phyloP scores from a whole-genome alignment of 2,113 vertebrate genomes.

The Motacilla tschutschensis region DNA sequence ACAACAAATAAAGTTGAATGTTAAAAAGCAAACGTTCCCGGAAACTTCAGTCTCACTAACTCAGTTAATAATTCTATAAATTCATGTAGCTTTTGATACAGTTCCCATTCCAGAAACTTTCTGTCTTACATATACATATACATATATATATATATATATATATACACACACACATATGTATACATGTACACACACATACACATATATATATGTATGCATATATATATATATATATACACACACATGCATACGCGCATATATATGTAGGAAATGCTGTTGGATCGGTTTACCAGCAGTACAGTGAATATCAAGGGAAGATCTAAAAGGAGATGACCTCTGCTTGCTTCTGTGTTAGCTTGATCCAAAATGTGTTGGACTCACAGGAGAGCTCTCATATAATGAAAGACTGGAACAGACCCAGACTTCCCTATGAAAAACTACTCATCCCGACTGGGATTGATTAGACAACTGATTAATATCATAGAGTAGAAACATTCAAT shows the following conservation, averaged over 20 bases:
- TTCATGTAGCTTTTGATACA: neutral
- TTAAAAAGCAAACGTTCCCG: neutral
- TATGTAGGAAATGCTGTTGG: neutral
- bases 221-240: fast-evolving
- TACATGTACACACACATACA: neutral
- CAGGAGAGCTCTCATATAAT: neutral
- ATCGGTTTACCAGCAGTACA: neutral
- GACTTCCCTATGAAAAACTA: neutral
- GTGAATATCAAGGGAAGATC: neutral
- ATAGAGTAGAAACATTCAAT: neutral
- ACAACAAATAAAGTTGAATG: neutral
- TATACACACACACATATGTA: too few relatives aligned
- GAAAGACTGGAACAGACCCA: neutral
- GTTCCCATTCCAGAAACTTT: neutral
- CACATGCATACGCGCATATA: fast-evolving
- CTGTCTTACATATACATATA: neutral
- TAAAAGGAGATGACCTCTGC: neutral
- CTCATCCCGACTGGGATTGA: neutral
- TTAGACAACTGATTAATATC: neutral
- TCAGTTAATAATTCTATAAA: neutral
- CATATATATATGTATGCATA: too few relatives aligned
- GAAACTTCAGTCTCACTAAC: neutral
- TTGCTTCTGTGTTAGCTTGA: neutral
- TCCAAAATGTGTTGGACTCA: neutral
- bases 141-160: neutral